Conservation (phyloP, 2,888 invertebrate genomes). For the Archips crataeganus region DNA sequence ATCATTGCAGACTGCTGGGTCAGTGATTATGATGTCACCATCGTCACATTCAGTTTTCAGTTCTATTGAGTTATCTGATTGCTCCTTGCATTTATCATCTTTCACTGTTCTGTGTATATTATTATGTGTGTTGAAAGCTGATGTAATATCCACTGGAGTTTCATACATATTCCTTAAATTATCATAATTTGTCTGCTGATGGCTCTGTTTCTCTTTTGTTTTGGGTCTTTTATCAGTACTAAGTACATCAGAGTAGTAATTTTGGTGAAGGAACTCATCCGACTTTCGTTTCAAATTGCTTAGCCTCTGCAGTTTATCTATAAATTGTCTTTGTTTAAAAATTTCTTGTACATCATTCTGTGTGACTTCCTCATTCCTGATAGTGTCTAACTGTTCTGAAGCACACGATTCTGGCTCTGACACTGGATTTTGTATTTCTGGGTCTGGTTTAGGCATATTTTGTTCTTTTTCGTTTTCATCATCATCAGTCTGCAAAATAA, state of each 20-base stretch:
- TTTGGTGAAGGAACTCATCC: constrained; percentile 77
- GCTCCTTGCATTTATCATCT: constrained; percentile 68
- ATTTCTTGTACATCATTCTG: constrained; percentile 68
- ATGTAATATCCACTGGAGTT: constrained; percentile 68
- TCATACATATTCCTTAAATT: constrained; percentile 72
- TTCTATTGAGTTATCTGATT: constrained; percentile 64
- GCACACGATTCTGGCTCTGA: constrained; percentile 67
- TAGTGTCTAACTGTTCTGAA: constrained; percentile 67
- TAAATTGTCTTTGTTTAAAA: constrained; percentile 74
- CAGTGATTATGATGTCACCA: constrained; percentile 77
- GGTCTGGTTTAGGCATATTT: constrained; percentile 66
- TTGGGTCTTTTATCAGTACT: constrained; percentile 77
- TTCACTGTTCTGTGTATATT: constrained; percentile 57
- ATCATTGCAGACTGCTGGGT: constrained; percentile 75
- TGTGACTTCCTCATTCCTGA: constrained; percentile 60
- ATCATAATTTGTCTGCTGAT: constrained; percentile 66
- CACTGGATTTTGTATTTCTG: constrained; percentile 63
- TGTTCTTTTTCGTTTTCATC: constrained; percentile 70
- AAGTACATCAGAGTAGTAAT: constrained; percentile 71
- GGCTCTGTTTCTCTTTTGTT: constrained; percentile 70
- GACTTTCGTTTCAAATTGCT: constrained; percentile 80
- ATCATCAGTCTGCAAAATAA: constrained; percentile 70
- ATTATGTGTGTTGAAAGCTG: constrained; percentile 60
- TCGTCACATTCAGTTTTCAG: constrained; percentile 82
- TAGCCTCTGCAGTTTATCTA: constrained; percentile 78